Evolutionary conservation across 2,888 invertebrate genomes (phyloP), one percentile per base, ranked within the genome.

Genomic region (Scaeva pyrastri): DNA sequence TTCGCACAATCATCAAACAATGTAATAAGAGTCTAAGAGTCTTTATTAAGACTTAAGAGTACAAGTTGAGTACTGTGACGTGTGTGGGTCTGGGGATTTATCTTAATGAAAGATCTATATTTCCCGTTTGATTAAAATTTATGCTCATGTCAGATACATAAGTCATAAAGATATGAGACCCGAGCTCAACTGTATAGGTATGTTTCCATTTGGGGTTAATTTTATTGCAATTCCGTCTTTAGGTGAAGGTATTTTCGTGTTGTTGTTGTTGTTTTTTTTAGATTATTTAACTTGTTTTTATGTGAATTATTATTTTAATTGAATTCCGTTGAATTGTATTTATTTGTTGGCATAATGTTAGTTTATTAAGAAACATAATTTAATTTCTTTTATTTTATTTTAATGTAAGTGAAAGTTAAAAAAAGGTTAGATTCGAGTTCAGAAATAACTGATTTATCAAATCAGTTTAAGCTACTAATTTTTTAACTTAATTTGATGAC

Each of bases 111-210:
- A 64, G 7, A 64, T 64, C 64, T 64, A 16, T 64, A 45, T 60
- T 62, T 64, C 64, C 64, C 16, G 45, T 64, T 64, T 64, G 45
- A 64, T 64, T 64, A 64, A 60, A 64, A 64, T 45, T 0, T 64
- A 45, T 64, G 16, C 64, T 45, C 62, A 43, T 39, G 39, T 43
- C 23, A 43, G 21, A 43, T 11, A 48, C 21, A 52, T 52, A 39
- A n/a, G 12, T 10, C 21, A 60, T 41, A 41, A 11, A 23, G 1
- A 41, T n/a, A n/a, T n/a, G n/a, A n/a, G n/a, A n/a, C n/a, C n/a
- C n/a, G n/a, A n/a, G n/a, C n/a, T n/a, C n/a, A n/a, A n/a, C n/a
- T n/a, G 3, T 36, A 39, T 16, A 16, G 12, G 4, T 23, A n/a
- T 14, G 43, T 64, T 7, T 64, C 16, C 2, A 16, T 45, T 64